A percentile compares a stretch with the other conserved stretches of the same genome.
Evolutionary conservation across 2,113 vertebrate genomes (phyloP).

Genomic region (Nerophis lumbriciformis): DNA sequence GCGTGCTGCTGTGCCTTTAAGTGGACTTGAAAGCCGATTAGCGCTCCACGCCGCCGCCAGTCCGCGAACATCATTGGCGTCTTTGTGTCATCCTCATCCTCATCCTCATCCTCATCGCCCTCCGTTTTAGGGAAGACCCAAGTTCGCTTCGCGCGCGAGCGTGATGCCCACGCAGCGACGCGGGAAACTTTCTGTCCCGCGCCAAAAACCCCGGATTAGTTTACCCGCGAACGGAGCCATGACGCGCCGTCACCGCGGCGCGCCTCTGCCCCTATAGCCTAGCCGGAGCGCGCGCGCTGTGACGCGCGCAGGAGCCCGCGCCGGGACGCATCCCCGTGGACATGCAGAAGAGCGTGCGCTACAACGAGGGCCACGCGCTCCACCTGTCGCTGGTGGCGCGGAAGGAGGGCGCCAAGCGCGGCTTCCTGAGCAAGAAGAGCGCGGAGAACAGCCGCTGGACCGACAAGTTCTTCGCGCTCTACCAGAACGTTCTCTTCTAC

Average conservation of each 20-base stretch:
- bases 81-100: background rate
- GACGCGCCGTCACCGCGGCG: background rate
- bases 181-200: background rate
- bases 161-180: no score
- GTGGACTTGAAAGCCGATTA: conserved; percentile 83
- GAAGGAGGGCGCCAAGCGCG: conserved; percentile 86
- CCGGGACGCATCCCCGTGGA: background rate
- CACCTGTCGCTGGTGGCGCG: conserved; percentile 84
- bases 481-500: conserved; percentile 95
- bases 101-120: background rate
- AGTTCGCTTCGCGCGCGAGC: background rate
- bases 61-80: conserved; percentile 60
- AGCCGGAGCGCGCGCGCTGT: background rate
- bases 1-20: conserved; percentile 75
- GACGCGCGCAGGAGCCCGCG: background rate
- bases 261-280: background rate
- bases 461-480: conserved; percentile 91
- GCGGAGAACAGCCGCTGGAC: conserved; percentile 91
- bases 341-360: conserved; percentile 95
- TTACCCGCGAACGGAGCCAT: background rate
- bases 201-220: conserved; percentile 3
- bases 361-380: conserved; percentile 91
- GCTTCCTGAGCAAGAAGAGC: conserved; percentile 86
- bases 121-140: background rate
- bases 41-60: conserved; percentile 72